Conservation (phyloP, 2,888 invertebrate genomes). For the Heliothis peltigera region DNA sequence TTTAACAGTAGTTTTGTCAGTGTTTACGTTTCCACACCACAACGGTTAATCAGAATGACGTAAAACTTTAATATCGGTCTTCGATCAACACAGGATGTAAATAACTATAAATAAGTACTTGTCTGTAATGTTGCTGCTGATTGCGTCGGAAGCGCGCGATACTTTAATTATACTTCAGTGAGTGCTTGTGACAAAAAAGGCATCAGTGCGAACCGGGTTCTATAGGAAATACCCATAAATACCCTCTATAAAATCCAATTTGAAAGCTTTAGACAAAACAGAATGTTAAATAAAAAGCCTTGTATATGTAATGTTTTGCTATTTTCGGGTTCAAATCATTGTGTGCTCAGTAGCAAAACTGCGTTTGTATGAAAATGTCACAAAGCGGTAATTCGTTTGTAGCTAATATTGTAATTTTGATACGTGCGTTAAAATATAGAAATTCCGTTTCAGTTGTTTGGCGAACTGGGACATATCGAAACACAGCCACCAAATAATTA, state of each 20-base stretch:
- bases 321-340: constrained; percentile 10
- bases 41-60: constrained; percentile 26
- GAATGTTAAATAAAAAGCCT: background rate
- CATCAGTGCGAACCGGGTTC: constrained; percentile 6
- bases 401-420: constrained; percentile 12
- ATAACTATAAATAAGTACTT: constrained; percentile 11
- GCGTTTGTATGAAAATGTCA: constrained; percentile 8
- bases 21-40: constrained; percentile 34
- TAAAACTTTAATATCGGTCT: constrained; percentile 36
- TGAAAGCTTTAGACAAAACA: background rate
- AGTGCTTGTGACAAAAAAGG: constrained; percentile 23
- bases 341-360: constrained; percentile 13
- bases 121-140: constrained; percentile 35
- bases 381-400: constrained; percentile 23
- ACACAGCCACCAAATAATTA: constrained; percentile 29
- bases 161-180: constrained; percentile 18
- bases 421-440: background rate
- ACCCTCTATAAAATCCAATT: background rate
- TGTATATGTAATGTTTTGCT: background rate
- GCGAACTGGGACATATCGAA: constrained; percentile 5
- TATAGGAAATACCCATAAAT: background rate
- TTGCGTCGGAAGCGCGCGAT: constrained; percentile 32
- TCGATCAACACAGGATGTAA: constrained; percentile 37
- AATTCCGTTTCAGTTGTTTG: constrained; percentile 9
- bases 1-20: constrained; percentile 21